Percentiles rank a stretch among this genome's conserved stretches.
phyloP scores from a whole-genome alignment of 2,888 invertebrate genomes.

The Hofmannophila pseudospretella region DNA sequence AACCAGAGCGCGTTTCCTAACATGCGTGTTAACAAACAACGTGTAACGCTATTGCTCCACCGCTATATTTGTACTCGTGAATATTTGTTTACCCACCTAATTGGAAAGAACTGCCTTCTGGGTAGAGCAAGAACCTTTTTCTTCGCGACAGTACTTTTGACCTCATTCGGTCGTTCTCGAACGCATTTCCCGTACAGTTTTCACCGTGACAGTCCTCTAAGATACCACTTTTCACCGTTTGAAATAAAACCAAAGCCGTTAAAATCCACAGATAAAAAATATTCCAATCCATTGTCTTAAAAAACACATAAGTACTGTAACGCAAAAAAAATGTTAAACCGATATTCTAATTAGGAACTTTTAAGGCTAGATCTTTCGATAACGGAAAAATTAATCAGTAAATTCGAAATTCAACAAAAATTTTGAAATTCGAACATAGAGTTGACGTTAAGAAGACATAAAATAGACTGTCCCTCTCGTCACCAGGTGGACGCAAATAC shows the following conservation, averaged over 20 bases:
- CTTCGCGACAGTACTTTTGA: constrained; percentile 65
- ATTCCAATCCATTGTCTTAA: background rate
- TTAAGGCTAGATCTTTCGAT: too few species aligned
- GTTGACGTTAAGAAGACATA: constrained; percentile 39
- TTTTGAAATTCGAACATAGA: constrained; percentile 27
- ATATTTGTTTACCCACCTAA: constrained; percentile 62
- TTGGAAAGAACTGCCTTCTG: constrained; percentile 79
- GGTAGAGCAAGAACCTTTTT: constrained; percentile 79
- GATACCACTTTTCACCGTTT: constrained; percentile 33
- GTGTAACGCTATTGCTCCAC: too few species aligned
- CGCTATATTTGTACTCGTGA: too few species aligned
- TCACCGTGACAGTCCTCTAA: constrained; percentile 24
- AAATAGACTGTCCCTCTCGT: constrained; percentile 45
- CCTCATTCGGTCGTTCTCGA: constrained; percentile 29
- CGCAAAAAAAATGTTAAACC: background rate
- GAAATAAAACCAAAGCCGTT: constrained; percentile 28
- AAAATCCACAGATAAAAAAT: constrained; percentile 12
- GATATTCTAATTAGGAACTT: background rate
- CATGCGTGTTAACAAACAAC: too few species aligned
- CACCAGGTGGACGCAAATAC: constrained; percentile 29
- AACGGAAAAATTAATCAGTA: too few species aligned
- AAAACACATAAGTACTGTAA: background rate
- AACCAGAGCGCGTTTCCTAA: too few species aligned
- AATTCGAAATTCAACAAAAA: constrained; percentile 14
- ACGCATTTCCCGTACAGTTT: constrained; percentile 31